A percentile compares a stretch with the other conserved stretches of the same genome.
Conservation (phyloP, 2,797 vertebrate genomes). For the Cheirogaleus major region DNA sequence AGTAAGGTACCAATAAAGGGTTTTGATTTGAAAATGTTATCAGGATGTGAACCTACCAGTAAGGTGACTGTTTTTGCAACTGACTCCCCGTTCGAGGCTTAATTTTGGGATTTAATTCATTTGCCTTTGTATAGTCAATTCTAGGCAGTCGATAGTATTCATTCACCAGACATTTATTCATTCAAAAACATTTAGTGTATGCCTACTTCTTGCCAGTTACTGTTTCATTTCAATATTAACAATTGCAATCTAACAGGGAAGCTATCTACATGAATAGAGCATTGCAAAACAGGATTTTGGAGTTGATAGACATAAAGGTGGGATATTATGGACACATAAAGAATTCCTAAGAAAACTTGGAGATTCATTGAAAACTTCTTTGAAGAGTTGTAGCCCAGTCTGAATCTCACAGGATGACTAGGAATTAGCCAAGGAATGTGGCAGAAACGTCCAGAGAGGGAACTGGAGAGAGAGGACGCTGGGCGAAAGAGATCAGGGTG, state of each 20-base stretch:
- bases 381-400: neutral
- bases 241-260: neutral
- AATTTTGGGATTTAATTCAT: neutral
- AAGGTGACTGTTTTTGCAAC: neutral
- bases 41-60: neutral
- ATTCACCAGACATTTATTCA: neutral
- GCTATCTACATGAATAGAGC: fast-evolving
- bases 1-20: no score
- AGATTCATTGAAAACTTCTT: neutral
- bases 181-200: neutral
- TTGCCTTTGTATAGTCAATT: neutral
- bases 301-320: neutral
- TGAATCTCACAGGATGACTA: neutral
- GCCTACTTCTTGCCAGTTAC: neutral
- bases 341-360: neutral
- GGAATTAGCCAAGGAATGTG: neutral
- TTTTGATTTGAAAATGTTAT: neutral
- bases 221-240: neutral
- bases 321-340: fast-evolving
- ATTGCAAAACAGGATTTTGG: neutral
- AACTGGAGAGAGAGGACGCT: neutral
- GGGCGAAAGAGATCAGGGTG: neutral
- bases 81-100: neutral
- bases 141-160: neutral
- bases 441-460: neutral